These are phyloP conservation scores for Austrofundulus limnaeus DNA, from an alignment of 2,113 vertebrate genomes.

Conservation along the genomic window DNA sequence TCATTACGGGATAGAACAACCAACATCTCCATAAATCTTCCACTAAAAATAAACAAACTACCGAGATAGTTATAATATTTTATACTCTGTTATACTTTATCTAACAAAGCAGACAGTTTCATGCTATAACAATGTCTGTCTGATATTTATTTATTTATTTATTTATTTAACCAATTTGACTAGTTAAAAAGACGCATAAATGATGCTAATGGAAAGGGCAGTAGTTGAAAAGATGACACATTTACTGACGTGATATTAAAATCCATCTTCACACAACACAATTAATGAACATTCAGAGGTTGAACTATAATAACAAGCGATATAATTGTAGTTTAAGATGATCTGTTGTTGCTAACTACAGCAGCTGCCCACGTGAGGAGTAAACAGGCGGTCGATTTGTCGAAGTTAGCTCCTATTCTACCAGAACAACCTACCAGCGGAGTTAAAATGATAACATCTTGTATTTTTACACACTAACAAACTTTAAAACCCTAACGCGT, in stretches of 20 bases:
- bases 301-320: neutral
- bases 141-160: too few species aligned
- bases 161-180: too few species aligned
- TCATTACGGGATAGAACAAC: too few species aligned
- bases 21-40: too few species aligned
- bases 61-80: neutral
- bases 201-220: too few species aligned
- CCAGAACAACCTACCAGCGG: neutral
- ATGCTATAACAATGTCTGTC: too few species aligned
- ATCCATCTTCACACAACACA: neutral
- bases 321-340: neutral
- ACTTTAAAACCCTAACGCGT: accelerated
- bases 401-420: neutral
- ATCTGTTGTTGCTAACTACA: neutral
- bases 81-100: too few species aligned
- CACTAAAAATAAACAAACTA: too few species aligned
- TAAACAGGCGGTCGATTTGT: neutral
- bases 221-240: neutral
- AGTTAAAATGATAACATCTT: neutral
- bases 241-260: neutral
- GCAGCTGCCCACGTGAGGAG: conserved; percentile 34
- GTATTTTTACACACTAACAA: accelerated
- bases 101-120: too few species aligned
- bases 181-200: too few species aligned
- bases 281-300: neutral